These are phyloP conservation scores for Phymanthus crucifer DNA, from an alignment of 92 coral and sea anemone species.

Conservation along the genomic window DNA sequence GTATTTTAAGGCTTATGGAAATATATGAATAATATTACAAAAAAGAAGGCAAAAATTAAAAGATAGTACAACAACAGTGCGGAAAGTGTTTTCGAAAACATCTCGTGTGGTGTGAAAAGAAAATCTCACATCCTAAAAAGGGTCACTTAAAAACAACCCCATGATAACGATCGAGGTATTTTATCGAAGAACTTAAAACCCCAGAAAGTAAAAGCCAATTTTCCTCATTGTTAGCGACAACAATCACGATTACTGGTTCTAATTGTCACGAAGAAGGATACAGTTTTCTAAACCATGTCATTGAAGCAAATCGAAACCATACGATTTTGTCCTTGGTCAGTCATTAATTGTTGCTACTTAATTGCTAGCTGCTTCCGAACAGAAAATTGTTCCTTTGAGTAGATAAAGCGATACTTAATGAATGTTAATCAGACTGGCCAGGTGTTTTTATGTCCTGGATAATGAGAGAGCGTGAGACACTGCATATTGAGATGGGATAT, in stretches of 20 bases:
- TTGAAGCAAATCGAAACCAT: background rate
- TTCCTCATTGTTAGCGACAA: background rate
- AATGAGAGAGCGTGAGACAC: constrained; percentile 61
- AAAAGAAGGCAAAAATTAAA: background rate
- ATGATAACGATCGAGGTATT: background rate
- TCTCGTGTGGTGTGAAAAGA: background rate
- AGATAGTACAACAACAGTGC: background rate
- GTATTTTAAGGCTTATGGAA: background rate
- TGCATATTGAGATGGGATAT: constrained; percentile 60
- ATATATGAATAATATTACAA: background rate
- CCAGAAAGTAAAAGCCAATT: background rate
- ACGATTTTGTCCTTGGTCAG: background rate
- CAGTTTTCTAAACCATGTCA: constrained; percentile 8
- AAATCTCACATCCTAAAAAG: background rate
- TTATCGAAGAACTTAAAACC: background rate
- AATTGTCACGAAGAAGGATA: constrained; percentile 16
- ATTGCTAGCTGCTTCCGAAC: constrained; percentile 13
- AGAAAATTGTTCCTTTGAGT: constrained; percentile 68
- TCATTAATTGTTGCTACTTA: background rate
- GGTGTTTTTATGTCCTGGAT: constrained; percentile 47
- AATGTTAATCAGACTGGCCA: constrained; percentile 63
- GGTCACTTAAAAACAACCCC: background rate
- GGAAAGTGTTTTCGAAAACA: background rate
- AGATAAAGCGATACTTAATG: constrained; percentile 54
- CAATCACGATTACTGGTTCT: background rate